Percentiles rank a stretch among this genome's conserved stretches.
These are phyloP conservation scores for Tridacna crocea DNA, from an alignment of 2,888 invertebrate species.

Conservation along the genomic window DNA sequence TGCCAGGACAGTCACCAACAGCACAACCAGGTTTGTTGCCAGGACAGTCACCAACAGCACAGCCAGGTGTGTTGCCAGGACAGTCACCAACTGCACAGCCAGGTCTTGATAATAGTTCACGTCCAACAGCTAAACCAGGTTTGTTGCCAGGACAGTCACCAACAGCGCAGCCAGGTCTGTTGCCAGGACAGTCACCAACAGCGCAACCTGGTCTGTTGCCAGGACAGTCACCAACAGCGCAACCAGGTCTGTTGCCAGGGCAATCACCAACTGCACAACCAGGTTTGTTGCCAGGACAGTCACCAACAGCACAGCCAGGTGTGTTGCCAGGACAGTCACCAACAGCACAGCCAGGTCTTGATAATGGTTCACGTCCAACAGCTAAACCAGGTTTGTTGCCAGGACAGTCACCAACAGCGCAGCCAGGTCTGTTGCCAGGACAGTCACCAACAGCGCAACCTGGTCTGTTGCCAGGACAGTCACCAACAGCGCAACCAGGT, in stretches of 20 bases:
- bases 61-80: slow-evolving; percentile 38
- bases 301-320: slow-evolving; percentile 86
- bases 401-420: slow-evolving; percentile 51
- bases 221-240: slow-evolving; percentile 49
- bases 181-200: slow-evolving; percentile 44
- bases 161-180: slow-evolving; percentile 49
- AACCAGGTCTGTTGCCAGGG: slow-evolving; percentile 38
- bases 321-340: slow-evolving; percentile 30
- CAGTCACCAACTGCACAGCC: slow-evolving; percentile 23
- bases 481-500: slow-evolving; percentile 54
- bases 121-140: slow-evolving; percentile 53
- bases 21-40: slow-evolving; percentile 41
- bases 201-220: slow-evolving; percentile 29
- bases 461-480: slow-evolving; percentile 28
- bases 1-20: slow-evolving; percentile 89
- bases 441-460: slow-evolving; percentile 18
- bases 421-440: slow-evolving; percentile 28
- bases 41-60: slow-evolving; percentile 39
- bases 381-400: slow-evolving; percentile 26
- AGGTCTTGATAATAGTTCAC: slow-evolving; percentile 24
- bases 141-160: slow-evolving; percentile 35
- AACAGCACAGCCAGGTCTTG: slow-evolving; percentile 46
- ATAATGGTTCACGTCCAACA: slow-evolving; percentile 12
- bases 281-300: slow-evolving; percentile 86
- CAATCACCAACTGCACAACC: slow-evolving; percentile 43